Percentiles rank a stretch among this genome's conserved stretches.
phyloP scores from a whole-genome alignment of 2,797 vertebrate species.

The Notolepis coatsorum region DNA sequence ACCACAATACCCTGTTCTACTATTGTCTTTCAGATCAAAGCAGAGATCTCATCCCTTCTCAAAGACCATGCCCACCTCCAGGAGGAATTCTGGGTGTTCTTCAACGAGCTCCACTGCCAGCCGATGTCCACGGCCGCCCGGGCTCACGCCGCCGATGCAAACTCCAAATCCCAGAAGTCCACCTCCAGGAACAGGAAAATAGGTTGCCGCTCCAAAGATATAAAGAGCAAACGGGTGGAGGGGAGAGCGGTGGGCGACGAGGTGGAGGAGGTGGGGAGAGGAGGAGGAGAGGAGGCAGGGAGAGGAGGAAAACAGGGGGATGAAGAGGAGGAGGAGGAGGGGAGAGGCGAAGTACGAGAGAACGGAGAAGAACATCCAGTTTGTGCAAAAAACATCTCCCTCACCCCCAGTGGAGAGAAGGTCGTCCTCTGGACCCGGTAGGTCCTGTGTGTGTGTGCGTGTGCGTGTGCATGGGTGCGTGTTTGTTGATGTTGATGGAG shows the following conservation, averaged over 20 bases:
- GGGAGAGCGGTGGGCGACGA: constrained; percentile 43
- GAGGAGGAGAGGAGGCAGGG: constrained; percentile 36
- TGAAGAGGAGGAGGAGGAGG: neutral
- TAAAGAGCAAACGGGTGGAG: constrained; percentile 16
- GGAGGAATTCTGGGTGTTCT: constrained; percentile 87
- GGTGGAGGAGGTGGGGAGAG: constrained; percentile 39
- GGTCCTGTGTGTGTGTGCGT: neutral
- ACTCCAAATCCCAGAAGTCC: constrained; percentile 23
- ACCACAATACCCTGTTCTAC: no score
- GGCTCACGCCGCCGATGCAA: neutral
- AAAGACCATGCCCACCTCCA: constrained; percentile 85
- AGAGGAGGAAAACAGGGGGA: constrained; percentile 31
- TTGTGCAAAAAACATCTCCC: constrained; percentile 89
- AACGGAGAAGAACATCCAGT: constrained; percentile 74
- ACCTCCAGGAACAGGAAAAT: neutral
- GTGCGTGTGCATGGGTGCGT: no score
- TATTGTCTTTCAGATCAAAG: constrained; percentile 77
- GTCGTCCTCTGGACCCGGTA: constrained; percentile 95
- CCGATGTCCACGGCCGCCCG: constrained; percentile 62
- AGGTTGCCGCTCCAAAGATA: no score
- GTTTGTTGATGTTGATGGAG: no score
- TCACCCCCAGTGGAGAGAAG: constrained; percentile 87
- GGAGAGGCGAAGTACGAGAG: constrained; percentile 23
- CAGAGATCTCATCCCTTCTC: constrained; percentile 87
- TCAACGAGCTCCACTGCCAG: constrained; percentile 81